Evolutionary conservation across 2,888 invertebrate genomes (phyloP).

Genomic region (Invenusta paracnida): DNA sequence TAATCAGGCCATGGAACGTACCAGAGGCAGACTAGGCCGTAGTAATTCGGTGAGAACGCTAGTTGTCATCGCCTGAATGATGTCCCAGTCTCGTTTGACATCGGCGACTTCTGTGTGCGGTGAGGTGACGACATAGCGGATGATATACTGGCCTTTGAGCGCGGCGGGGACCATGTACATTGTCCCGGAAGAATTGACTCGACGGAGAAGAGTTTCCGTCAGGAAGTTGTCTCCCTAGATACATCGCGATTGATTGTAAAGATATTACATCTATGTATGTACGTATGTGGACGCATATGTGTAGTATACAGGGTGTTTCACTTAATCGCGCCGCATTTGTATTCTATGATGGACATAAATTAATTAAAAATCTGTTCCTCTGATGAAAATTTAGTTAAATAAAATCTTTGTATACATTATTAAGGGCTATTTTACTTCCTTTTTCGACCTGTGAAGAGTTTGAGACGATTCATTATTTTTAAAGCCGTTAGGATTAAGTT

Average conservation of each 20-base stretch:
- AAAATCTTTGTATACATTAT: too few relatives aligned
- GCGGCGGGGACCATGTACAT: slow-evolving; percentile 91
- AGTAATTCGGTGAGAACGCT: slow-evolving; percentile 50
- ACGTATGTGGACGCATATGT: too few relatives aligned
- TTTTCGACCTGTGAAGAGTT: too few relatives aligned
- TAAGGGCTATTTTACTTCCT: too few relatives aligned
- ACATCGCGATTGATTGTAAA: slow-evolving; percentile 54
- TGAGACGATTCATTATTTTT: too few relatives aligned
- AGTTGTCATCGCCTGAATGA: slow-evolving; percentile 59
- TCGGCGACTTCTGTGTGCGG: slow-evolving; percentile 68
- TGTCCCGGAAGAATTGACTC: slow-evolving; percentile 77
- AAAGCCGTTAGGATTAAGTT: too few relatives aligned
- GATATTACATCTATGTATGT: too few relatives aligned
- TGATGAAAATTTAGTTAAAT: too few relatives aligned
- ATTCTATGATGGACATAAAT: too few relatives aligned
- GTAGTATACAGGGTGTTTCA: too few relatives aligned
- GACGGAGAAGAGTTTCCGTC: slow-evolving; percentile 78
- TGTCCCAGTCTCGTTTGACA: slow-evolving; percentile 72
- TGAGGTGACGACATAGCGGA: slow-evolving; percentile 87
- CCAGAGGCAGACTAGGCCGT: not conserved
- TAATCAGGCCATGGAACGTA: not conserved
- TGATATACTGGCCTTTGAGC: slow-evolving; percentile 75
- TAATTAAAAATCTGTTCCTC: too few relatives aligned
- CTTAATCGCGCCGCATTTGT: too few relatives aligned
- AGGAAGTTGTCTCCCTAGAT: slow-evolving; percentile 71